Evolutionary conservation across 2,888 invertebrate genomes (phyloP).

Genomic region (Oscheius sp.): DNA sequence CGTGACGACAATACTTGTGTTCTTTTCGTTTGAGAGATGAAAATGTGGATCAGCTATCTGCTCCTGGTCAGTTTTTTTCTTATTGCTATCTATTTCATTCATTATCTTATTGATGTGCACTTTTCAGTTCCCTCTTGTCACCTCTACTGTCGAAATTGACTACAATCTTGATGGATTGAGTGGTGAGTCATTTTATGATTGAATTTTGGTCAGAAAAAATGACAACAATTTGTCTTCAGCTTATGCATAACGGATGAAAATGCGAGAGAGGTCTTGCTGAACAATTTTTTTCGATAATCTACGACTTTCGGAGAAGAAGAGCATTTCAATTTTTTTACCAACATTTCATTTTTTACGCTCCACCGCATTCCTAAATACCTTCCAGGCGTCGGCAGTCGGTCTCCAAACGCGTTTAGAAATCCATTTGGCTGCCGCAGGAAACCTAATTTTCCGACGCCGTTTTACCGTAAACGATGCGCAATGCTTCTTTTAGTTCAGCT

Average conservation of each 20-base stretch:
- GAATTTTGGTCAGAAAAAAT: too few relatives aligned
- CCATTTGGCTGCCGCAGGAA: slow-evolving; percentile 26
- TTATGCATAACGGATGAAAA: not conserved
- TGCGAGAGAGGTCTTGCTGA: too few relatives aligned
- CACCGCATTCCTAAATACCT: not conserved
- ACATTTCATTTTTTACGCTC: not conserved
- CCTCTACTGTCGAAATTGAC: not conserved
- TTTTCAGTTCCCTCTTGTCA: not conserved
- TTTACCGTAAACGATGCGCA: slow-evolving; percentile 23
- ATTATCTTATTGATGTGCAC: too few relatives aligned
- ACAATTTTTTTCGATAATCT: too few relatives aligned
- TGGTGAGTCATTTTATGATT: slow-evolving; percentile 10
- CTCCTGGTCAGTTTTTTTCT: not conserved
- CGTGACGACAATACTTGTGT: slow-evolving; percentile 7
- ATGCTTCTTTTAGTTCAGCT: not conserved
- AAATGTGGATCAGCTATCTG: not conserved
- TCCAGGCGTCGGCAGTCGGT: too few relatives aligned
- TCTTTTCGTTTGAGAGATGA: not conserved
- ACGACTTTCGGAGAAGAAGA: too few relatives aligned
- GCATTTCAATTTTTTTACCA: not conserved
- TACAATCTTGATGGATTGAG: slow-evolving; percentile 1
- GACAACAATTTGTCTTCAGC: too few relatives aligned
- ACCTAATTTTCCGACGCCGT: slow-evolving; percentile 21
- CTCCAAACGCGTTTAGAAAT: slow-evolving; percentile 21
- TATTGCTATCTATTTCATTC: not conserved